Evolutionary conservation across 2,888 invertebrate genomes (phyloP).

Genomic region (Lomographa bimaculata): DNA sequence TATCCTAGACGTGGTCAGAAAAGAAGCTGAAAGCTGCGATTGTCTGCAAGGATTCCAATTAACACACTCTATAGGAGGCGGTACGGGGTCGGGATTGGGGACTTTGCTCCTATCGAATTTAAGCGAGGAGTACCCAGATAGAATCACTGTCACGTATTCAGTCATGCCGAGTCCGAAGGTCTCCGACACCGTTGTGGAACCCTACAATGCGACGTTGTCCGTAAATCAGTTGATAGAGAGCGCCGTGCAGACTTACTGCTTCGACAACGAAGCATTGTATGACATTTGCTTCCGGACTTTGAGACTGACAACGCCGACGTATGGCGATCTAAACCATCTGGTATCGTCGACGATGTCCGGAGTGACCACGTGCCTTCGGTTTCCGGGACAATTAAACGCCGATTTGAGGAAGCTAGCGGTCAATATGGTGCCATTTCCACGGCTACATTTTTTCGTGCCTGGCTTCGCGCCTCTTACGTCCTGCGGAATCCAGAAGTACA

Average conservation of each 20-base stretch:
- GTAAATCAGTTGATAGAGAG: constrained; percentile 87
- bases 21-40: constrained; percentile 87
- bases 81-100: constrained; percentile 89
- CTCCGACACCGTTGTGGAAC: constrained; percentile 87
- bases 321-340: constrained; percentile 87
- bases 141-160: constrained; percentile 87
- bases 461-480: constrained; percentile 88
- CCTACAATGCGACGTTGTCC: constrained; percentile 88
- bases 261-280: constrained; percentile 90
- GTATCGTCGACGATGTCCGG: constrained; percentile 70
- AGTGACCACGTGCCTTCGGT: constrained; percentile 67
- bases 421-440: constrained; percentile 88
- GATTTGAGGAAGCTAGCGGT: constrained; percentile 85
- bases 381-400: constrained; percentile 84
- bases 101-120: constrained; percentile 87
- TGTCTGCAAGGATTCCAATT: constrained; percentile 86
- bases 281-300: constrained; percentile 91
- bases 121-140: constrained; percentile 88
- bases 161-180: constrained; percentile 89
- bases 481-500: constrained; percentile 92
- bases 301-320: constrained; percentile 88
- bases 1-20: constrained; percentile 79
- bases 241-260: constrained; percentile 85
- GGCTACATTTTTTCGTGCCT: constrained; percentile 82
- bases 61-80: constrained; percentile 88